phyloP scores from a whole-genome alignment of 1,140 invertebrate species.

The Caenorhabditis elegans region WBcel235 BX284605.5:7434001-7434500 shows the following conservation, averaged over 20 bases:
- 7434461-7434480: no score
- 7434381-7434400: conserved; percentile 51
- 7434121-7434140: conserved; percentile 43
- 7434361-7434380: no score
- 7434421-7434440: conserved; percentile 55
- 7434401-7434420: conserved; percentile 46
- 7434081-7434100: conserved; percentile 61
- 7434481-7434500: conserved; percentile 36
- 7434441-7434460: no score
- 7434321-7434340: conserved; percentile 65
- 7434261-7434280: neutral
- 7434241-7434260: conserved; percentile 46
- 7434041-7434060: conserved; percentile 50
- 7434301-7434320: conserved; percentile 59
- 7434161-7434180: no score
- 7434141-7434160: no score
- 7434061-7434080: conserved; percentile 53
- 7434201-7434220: no score
- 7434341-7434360: conserved; percentile 57
- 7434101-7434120: conserved; percentile 43
- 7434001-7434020: conserved; percentile 48
- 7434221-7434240: conserved; percentile 39
- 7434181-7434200: no score
- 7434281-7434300: conserved; percentile 58
- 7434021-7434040: conserved; percentile 56